Conservation (phyloP, 2,113 vertebrate species). For the Ctenomys sociabilis region DNA sequence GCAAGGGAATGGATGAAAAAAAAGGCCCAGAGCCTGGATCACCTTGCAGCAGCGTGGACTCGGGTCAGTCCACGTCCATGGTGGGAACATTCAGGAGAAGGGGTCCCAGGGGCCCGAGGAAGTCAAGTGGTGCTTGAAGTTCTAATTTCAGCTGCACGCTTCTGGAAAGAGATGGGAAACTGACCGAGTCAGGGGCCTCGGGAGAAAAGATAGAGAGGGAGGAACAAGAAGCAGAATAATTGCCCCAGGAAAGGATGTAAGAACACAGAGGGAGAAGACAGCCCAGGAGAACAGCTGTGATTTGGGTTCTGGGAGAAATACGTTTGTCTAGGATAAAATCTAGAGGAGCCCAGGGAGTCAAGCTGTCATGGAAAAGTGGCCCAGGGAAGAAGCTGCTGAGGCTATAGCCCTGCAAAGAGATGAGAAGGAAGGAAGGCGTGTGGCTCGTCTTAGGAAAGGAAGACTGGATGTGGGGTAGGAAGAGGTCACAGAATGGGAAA, state of each 20-base stretch:
- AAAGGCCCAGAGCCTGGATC: neutral
- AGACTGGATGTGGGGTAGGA: neutral
- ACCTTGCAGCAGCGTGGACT: neutral
- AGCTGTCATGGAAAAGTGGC: neutral
- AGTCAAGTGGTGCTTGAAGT: neutral
- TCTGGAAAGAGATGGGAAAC: neutral
- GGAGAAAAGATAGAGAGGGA: neutral
- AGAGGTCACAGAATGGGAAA: neutral
- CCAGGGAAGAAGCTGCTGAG: neutral
- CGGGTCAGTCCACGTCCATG: neutral
- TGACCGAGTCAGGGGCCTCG: neutral
- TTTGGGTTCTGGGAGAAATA: slow-evolving; percentile 1
- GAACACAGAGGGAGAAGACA: neutral
- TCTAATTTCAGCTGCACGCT: neutral
- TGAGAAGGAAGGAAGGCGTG: neutral
- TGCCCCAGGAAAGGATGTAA: neutral
- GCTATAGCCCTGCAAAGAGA: neutral
- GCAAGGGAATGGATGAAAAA: neutral
- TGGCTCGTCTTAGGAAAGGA: neutral
- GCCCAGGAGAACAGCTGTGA: neutral
- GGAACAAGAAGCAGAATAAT: neutral
- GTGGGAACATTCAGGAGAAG: neutral
- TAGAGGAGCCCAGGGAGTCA: neutral
- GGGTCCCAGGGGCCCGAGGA: neutral
- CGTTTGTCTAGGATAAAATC: neutral